phyloP scores from a whole-genome alignment of 1,140 invertebrate genomes.

The Drosophila guanche region DNA sequence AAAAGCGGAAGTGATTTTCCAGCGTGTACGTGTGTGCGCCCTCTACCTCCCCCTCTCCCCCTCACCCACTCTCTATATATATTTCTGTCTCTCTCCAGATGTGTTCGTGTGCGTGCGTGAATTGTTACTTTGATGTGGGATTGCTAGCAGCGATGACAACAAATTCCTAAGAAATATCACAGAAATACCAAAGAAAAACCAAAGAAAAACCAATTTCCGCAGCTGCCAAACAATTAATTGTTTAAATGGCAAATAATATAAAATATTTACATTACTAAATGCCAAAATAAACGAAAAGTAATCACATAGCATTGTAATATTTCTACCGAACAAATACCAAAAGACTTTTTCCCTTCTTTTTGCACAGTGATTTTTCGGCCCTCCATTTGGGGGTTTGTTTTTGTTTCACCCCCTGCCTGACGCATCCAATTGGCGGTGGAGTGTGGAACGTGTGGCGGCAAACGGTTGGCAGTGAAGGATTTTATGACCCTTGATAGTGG shows the following conservation, averaged over 20 bases:
- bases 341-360: too few relatives aligned
- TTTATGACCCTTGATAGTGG: slow-evolving; percentile 80
- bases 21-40: slow-evolving; percentile 39
- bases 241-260: not conserved
- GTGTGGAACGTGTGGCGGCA: slow-evolving; percentile 5
- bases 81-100: slow-evolving; percentile 1
- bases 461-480: slow-evolving; percentile 49
- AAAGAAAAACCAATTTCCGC: too few relatives aligned
- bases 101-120: slow-evolving; percentile 10
- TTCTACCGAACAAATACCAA: not conserved
- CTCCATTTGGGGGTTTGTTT: too few relatives aligned
- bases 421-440: slow-evolving; percentile 4
- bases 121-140: slow-evolving; percentile 7
- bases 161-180: too few relatives aligned
- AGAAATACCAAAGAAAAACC: too few relatives aligned
- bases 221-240: too few relatives aligned
- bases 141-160: too few relatives aligned
- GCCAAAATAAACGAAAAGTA: not conserved
- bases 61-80: not conserved
- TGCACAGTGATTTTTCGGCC: too few relatives aligned
- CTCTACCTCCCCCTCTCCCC: not conserved
- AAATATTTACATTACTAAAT: not conserved
- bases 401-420: too few relatives aligned
- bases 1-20: slow-evolving; percentile 77
- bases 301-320: not conserved